Percentiles rank a stretch among this genome's conserved stretches.
Conservation (phyloP, 2,888 invertebrate genomes). For the Scrobipalpa costella region DNA sequence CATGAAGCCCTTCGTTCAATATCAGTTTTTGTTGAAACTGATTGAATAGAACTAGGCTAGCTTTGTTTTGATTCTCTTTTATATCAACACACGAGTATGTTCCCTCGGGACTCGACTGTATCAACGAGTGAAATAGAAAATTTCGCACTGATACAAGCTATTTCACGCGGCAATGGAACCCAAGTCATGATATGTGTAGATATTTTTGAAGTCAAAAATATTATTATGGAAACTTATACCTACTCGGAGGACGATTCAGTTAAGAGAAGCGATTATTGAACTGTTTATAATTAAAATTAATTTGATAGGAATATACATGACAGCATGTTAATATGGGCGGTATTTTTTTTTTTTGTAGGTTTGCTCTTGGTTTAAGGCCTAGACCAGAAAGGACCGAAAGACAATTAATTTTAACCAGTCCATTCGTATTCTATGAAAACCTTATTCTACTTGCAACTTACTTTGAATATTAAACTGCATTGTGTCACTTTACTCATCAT, state of each 20-base stretch:
- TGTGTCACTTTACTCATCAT: not conserved
- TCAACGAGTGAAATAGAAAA: not conserved
- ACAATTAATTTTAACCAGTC: too few species aligned
- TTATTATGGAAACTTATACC: not conserved
- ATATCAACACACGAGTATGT: not conserved
- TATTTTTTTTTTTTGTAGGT: too few species aligned
- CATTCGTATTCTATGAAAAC: too few species aligned
- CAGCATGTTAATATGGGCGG: too few species aligned
- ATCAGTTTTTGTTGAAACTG: too few species aligned
- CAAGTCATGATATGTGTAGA: not conserved
- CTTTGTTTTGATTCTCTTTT: not conserved
- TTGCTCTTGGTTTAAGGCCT: too few species aligned
- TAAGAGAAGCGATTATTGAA: too few species aligned
- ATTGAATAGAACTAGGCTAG: not conserved
- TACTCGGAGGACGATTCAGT: too few species aligned
- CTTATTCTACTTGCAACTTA: not conserved
- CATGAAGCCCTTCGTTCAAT: too few species aligned
- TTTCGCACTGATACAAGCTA: not conserved
- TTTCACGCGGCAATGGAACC: not conserved
- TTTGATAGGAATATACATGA: too few species aligned
- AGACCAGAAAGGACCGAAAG: too few species aligned
- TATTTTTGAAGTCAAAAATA: not conserved
- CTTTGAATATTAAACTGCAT: not conserved
- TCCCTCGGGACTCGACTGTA: not conserved
- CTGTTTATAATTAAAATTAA: too few species aligned